Evolutionary conservation across 2,113 vertebrate species (phyloP), one percentile per base, ranked within the genome.

Genomic region (Eolophus roseicapilla): DNA sequence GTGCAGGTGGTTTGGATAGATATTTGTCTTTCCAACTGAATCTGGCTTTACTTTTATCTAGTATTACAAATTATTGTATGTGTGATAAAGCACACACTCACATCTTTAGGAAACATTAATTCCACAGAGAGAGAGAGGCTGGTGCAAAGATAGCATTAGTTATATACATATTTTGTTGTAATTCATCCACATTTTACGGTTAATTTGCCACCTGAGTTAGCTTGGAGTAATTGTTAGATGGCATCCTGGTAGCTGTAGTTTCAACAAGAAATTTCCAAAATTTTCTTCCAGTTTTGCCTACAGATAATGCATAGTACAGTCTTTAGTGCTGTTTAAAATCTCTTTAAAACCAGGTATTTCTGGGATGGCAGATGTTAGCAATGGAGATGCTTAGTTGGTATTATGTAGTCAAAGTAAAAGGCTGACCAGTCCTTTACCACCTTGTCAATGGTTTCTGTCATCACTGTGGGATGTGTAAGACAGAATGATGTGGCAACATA

Each of bases 21-120:
- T 71, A 88, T 94, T 82, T 86, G 60, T 86, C 80, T 90, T 97
- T 93, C 77, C 53, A 74, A 21, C 29, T 69, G 75, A 92, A 83
- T 80, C 46, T 88, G 46, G 20, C 63, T 92, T 94, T 88, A 64
- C 23, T 70, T 86, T 67, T 82, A 88, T 80, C n/a, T 77, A 63
- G 17, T 50, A 57, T 93, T 79, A 43, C 41, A 80, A 79, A 83
- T 94, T 74, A 81, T 68, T 86, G 2, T 63, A 21, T 76, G 43
- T 78, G 19, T 88, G 82, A 75, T 71, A 74, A 68, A 77, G 55
- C 31, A 41, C 41, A 76, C 13, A 29, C 31, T 27, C 16, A 37
- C 15, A 46, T 91, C 43, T 81, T 73, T 33, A 52, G 35, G 55
- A 49, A 91, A 94, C 84, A 86, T 65, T 68, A 64, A 62, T 73